phyloP scores from a whole-genome alignment of 1,140 invertebrate genomes.

The Chironomus striatipennis region DNA sequence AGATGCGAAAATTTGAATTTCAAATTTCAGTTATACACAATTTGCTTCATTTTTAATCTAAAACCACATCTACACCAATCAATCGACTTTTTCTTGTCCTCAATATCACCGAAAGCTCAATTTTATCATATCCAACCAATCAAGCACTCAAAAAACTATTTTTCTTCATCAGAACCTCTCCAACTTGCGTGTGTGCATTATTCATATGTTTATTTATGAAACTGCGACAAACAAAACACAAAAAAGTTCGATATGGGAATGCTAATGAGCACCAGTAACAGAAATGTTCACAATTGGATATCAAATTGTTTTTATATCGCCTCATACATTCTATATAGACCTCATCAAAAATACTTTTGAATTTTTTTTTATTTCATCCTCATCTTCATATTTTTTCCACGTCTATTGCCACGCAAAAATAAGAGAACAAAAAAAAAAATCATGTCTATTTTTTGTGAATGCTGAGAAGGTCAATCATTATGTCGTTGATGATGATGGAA shows the following conservation, averaged over 20 bases:
- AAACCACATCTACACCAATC: no score
- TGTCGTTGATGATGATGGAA: slow-evolving; percentile 7
- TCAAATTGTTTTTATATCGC: neutral
- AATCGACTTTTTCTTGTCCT: no score
- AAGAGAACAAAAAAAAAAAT: no score
- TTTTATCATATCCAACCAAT: no score
- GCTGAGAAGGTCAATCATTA: slow-evolving; percentile 5
- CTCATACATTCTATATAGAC: neutral
- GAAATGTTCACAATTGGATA: slow-evolving; percentile 12
- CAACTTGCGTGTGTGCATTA: no score
- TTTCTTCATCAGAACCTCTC: no score
- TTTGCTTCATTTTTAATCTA: no score
- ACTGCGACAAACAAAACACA: neutral
- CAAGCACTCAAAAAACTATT: no score
- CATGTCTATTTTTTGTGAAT: slow-evolving; percentile 1
- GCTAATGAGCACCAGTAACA: neutral
- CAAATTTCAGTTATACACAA: no score
- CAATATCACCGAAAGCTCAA: no score
- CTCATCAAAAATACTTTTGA: neutral
- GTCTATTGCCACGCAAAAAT: neutral
- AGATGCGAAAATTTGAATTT: no score
- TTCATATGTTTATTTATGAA: no score
- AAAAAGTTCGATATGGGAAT: slow-evolving; percentile 8
- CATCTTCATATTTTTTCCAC: neutral
- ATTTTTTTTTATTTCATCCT: neutral